Evolutionary conservation across 2,113 vertebrate species (phyloP).

Genomic region (Osmerus eperlanus): DNA sequence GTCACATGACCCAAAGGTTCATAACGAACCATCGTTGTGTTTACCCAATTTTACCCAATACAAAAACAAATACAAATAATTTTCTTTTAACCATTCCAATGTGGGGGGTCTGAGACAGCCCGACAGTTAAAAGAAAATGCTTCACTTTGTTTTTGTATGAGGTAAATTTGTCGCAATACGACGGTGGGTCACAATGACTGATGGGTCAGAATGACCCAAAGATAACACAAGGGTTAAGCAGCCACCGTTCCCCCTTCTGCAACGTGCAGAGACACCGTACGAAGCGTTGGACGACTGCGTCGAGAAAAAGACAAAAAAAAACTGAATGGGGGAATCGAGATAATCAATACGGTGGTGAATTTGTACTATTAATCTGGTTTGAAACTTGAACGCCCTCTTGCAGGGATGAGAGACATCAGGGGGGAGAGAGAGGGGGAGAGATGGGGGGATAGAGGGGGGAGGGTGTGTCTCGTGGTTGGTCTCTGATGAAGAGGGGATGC

Average conservation of each 20-base stretch:
- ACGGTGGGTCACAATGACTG: no score
- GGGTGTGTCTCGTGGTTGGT: conserved; percentile 49
- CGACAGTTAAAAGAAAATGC: no score
- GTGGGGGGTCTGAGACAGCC: no score
- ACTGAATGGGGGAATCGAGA: conserved; percentile 38
- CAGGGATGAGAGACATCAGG: conserved; percentile 58
- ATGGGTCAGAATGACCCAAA: no score
- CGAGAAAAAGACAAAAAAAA: conserved; percentile 49
- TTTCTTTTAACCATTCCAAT: no score
- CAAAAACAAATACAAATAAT: no score
- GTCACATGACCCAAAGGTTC: no score
- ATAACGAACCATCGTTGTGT: no score
- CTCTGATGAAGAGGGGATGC: conserved; percentile 65
- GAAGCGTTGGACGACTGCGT: conserved; percentile 43
- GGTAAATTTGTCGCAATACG: no score
- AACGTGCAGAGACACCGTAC: conserved; percentile 59
- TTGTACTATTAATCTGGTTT: conserved; percentile 66
- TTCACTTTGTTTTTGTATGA: no score
- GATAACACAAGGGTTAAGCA: no score
- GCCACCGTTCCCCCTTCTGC: conserved; percentile 49
- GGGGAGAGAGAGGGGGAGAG: not conserved
- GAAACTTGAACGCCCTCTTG: conserved; percentile 63
- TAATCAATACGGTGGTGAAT: conserved; percentile 57
- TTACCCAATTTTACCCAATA: no score
- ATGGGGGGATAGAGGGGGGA: not conserved